These are phyloP conservation scores for Quadroppia sp. DNA, from an alignment of 2,888 invertebrate species.

Conservation along the genomic window DNA sequence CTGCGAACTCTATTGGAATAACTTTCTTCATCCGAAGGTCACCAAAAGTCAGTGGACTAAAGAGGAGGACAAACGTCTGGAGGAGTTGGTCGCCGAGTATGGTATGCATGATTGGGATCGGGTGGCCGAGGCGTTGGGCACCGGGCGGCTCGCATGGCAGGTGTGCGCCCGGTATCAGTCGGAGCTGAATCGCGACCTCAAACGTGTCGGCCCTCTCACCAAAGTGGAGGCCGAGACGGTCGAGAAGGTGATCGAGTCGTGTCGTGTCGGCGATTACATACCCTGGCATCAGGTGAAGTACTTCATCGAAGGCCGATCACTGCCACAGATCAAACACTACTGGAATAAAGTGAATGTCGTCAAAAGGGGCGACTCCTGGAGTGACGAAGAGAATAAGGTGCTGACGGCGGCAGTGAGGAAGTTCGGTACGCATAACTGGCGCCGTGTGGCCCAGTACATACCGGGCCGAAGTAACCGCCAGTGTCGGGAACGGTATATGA, in stretches of 20 bases:
- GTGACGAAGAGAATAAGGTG: constrained; percentile 41
- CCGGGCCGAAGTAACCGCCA: constrained; percentile 44
- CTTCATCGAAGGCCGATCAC: constrained; percentile 62
- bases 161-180: constrained; percentile 57
- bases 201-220: constrained; percentile 60
- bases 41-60: constrained; percentile 60
- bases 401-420: constrained; percentile 44
- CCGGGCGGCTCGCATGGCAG: constrained; percentile 63
- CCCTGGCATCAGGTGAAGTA: constrained; percentile 69
- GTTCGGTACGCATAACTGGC: constrained; percentile 43
- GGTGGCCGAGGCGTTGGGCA: constrained; percentile 59
- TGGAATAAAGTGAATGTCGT: constrained; percentile 50
- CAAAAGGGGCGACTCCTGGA: constrained; percentile 37
- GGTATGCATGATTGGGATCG: constrained; percentile 60
- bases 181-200: constrained; percentile 42
- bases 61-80: constrained; percentile 57
- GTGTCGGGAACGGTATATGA: constrained; percentile 46
- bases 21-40: constrained; percentile 65
- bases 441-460: constrained; percentile 43
- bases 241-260: constrained; percentile 61
- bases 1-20: constrained; percentile 67
- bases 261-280: constrained; percentile 63
- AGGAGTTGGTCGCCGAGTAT: constrained; percentile 51
- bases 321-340: constrained; percentile 64
- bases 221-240: constrained; percentile 66